These are phyloP conservation scores for Bucorvus abyssinicus DNA, from an alignment of 2,797 vertebrate genomes.

Conservation along the genomic window DNA sequence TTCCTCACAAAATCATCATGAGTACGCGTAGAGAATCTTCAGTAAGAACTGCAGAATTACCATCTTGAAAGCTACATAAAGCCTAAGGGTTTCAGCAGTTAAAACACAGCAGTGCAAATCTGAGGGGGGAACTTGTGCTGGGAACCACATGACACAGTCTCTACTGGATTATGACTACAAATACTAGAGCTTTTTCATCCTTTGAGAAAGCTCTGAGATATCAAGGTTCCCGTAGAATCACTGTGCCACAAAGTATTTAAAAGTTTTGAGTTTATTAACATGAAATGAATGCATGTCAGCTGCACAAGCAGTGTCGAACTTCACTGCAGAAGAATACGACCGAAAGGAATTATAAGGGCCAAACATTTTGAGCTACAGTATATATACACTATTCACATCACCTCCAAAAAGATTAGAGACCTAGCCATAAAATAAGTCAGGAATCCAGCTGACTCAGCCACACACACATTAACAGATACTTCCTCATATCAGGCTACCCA, in stretches of 20 bases:
- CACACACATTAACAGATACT: background rate
- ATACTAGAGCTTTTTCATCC: background rate
- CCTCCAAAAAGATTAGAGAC: background rate
- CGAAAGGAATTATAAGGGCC: background rate
- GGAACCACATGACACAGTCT: background rate
- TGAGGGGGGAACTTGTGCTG: background rate
- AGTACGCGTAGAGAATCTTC: background rate
- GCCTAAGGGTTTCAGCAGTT: background rate
- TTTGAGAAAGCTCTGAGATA: background rate
- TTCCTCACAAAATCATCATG: background rate
- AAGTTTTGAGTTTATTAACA: background rate
- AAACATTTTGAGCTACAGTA: background rate
- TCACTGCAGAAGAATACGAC: background rate
- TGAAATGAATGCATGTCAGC: background rate
- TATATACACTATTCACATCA: background rate
- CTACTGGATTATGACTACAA: background rate
- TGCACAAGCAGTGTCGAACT: background rate
- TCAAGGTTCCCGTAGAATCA: background rate
- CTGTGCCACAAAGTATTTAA: background rate
- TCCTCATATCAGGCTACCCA: background rate
- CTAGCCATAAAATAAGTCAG: background rate
- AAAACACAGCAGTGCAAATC: background rate
- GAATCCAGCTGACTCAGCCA: background rate
- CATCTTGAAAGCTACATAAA: background rate
- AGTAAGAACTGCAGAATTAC: background rate